phyloP scores from a whole-genome alignment of 1,140 invertebrate genomes.

The Notospermus geniculatus region DNA sequence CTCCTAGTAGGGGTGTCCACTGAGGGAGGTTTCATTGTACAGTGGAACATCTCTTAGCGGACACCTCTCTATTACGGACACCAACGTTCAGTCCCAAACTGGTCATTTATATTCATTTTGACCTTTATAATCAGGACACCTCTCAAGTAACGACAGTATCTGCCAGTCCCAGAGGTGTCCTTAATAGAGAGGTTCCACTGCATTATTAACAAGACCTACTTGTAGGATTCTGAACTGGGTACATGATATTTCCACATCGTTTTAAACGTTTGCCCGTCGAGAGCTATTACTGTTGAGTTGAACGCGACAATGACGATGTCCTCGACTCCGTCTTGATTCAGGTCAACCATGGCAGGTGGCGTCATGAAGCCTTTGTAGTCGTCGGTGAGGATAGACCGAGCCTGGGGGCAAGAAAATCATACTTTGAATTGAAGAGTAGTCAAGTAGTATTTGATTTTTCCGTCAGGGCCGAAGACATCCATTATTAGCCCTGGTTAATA shows the following conservation, averaged over 20 bases:
- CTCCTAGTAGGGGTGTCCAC: background rate
- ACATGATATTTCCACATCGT: constrained; percentile 73
- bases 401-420: too few species aligned
- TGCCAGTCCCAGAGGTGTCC: too few species aligned
- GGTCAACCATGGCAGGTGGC: constrained; percentile 71
- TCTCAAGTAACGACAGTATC: too few species aligned
- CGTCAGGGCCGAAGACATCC: too few species aligned
- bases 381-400: constrained; percentile 37
- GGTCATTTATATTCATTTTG: too few species aligned
- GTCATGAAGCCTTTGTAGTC: constrained; percentile 59
- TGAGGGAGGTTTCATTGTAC: constrained; percentile 11
- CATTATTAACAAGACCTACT: constrained; percentile 39
- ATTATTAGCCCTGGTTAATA: too few species aligned
- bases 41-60: too few species aligned
- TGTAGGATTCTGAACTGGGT: constrained; percentile 61
- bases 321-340: constrained; percentile 70
- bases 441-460: too few species aligned
- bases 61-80: too few species aligned
- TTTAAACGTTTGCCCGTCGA: constrained; percentile 67
- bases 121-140: too few species aligned
- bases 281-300: constrained; percentile 71
- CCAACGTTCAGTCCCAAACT: too few species aligned
- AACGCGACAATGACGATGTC: constrained; percentile 75
- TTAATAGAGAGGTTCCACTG: background rate
- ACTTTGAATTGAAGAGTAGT: too few species aligned